These are phyloP conservation scores for Parapristionchus giblindavisi DNA, from an alignment of 2,888 invertebrate genomes.

Conservation along the genomic window DNA sequence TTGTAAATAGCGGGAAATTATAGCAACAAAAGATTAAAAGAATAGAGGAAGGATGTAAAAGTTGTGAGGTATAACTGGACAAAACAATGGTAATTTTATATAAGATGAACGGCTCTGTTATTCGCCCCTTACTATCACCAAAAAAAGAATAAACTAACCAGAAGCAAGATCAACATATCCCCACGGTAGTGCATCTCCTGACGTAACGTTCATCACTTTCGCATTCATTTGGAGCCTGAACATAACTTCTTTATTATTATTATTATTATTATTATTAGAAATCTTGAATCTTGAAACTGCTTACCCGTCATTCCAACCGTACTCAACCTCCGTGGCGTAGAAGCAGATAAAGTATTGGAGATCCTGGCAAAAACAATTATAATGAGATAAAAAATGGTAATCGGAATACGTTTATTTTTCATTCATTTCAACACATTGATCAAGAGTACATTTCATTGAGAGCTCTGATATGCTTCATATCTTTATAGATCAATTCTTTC, in stretches of 20 bases:
- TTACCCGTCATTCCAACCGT: constrained; percentile 44
- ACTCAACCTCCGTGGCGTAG: constrained; percentile 76
- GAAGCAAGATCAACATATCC: constrained; percentile 66
- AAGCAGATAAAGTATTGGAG: constrained; percentile 93
- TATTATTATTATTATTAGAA: neutral
- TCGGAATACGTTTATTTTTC: no score
- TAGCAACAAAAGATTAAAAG: no score
- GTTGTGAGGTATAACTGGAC: no score
- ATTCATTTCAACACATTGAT: no score
- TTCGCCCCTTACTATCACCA: no score
- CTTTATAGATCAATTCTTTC: no score
- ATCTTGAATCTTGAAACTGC: neutral
- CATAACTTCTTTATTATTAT: neutral
- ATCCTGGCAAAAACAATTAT: constrained; percentile 81
- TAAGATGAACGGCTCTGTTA: no score
- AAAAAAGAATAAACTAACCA: constrained; percentile 48
- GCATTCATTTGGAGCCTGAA: constrained; percentile 51
- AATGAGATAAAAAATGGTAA: no score
- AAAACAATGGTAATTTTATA: no score
- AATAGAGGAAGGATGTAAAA: no score
- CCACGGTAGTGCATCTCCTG: constrained; percentile 66
- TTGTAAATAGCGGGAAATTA: no score
- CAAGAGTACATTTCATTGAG: neutral
- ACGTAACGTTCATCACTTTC: constrained; percentile 60
- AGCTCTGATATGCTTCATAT: neutral